A percentile compares a stretch with the other conserved stretches of the same genome.
Conservation (phyloP, 2,888 invertebrate species). For the Spisula solida region DNA sequence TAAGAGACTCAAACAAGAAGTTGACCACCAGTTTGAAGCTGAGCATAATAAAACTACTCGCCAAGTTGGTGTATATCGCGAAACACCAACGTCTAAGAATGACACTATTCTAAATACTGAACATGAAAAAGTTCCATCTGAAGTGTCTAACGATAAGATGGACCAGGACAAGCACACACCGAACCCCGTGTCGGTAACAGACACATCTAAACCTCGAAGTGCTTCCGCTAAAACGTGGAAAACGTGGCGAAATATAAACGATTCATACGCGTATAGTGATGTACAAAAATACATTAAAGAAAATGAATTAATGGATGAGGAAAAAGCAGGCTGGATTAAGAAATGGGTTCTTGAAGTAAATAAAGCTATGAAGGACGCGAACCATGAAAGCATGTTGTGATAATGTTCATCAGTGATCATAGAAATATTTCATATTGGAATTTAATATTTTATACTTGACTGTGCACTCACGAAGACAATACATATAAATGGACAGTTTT, state of each 20-base stretch:
- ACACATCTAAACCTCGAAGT: slow-evolving; percentile 63
- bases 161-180: slow-evolving; percentile 66
- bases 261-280: slow-evolving; percentile 85
- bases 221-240: slow-evolving; percentile 80
- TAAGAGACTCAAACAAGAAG: slow-evolving; percentile 78
- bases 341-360: slow-evolving; percentile 83
- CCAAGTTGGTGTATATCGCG: slow-evolving; percentile 59
- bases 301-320: slow-evolving; percentile 84
- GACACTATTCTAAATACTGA: slow-evolving; percentile 57
- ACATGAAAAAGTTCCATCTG: slow-evolving; percentile 68
- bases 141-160: slow-evolving; percentile 69
- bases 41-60: slow-evolving; percentile 69
- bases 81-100: slow-evolving; percentile 69
- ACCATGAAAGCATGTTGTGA: slow-evolving; percentile 69
- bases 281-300: slow-evolving; percentile 85
- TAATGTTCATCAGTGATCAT: background rate
- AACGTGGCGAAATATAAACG: slow-evolving; percentile 84
- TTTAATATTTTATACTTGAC: background rate
- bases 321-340: slow-evolving; percentile 82
- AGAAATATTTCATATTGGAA: slow-evolving; percentile 14
- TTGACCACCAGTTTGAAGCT: slow-evolving; percentile 74
- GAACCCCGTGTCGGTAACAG: slow-evolving; percentile 54
- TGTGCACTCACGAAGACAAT: background rate
- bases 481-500: background rate
- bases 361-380: slow-evolving; percentile 69